Evolutionary conservation across 1,140 invertebrate species (phyloP), one percentile per base, ranked within the genome.

Genomic region (Sminthurides bifidus): DNA sequence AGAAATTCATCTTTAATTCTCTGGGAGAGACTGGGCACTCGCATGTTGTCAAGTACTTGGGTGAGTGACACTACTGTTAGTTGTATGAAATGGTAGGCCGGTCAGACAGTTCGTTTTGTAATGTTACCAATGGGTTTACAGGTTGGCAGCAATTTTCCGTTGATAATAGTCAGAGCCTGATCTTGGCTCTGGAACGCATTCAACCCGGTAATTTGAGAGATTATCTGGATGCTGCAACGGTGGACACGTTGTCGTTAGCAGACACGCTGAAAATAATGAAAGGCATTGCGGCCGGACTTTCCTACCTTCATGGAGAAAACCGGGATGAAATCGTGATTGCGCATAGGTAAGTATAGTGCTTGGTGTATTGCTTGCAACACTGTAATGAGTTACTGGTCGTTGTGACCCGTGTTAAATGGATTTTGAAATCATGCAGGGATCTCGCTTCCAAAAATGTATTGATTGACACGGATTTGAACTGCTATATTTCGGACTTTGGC

Each of bases 371-470:
- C n/a, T n/a, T n/a, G n/a, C n/a, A n/a, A n/a, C n/a, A n/a, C n/a
- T n/a, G n/a, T n/a, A 26, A 48, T 24, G 24, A 46, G n/a, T 27
- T 1, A 8, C 12, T 38, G 37, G 2, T 53, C 24, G 19, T n/a
- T n/a, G n/a, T n/a, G n/a, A n/a, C n/a, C n/a, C n/a, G n/a, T n/a
- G n/a, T n/a, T n/a, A n/a, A 43, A 54, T 17, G 10, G n/a, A 19
- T 33, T 48, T 8, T 48, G 46, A 23, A 12, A 29, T 15, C 2
- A 33, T 37, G 38, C 41, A 63, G 61, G 46, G 63, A 65, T 49
- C 40, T 65, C 23, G 61, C 63, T 6, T 55, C 63, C 14, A 61
- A 61, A 38, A 65, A 65, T 57, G 54, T 65, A 26, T 45, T 65
- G 43, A 41, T 65, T 21, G 57, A 58, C 33, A 2, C n/a, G 33